These are phyloP conservation scores for Rhea americana DNA, from an alignment of 2,113 vertebrate genomes.

Conservation along the genomic window DNA sequence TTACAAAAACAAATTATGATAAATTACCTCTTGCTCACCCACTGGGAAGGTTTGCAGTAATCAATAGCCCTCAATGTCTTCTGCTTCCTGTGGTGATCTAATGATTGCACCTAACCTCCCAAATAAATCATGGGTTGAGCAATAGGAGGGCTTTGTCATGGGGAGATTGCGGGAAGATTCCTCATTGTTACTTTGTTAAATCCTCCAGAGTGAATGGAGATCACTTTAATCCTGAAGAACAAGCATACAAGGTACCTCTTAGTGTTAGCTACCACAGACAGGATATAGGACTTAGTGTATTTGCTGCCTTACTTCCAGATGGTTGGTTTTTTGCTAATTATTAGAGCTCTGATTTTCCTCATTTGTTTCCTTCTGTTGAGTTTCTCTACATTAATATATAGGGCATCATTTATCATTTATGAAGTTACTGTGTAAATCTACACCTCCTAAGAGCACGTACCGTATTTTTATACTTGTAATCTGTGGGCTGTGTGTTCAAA, in stretches of 20 bases:
- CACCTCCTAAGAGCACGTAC: background rate
- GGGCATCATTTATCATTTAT: background rate
- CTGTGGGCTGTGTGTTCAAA: background rate
- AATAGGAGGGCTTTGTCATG: background rate
- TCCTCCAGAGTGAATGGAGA: background rate
- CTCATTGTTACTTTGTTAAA: background rate
- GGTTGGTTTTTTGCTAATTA: background rate
- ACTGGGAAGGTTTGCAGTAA: background rate
- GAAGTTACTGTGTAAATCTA: background rate
- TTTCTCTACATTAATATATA: background rate
- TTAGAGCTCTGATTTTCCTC: background rate
- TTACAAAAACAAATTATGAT: slow-evolving; percentile 1
- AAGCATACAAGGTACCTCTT: fast-evolving
- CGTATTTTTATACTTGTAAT: background rate
- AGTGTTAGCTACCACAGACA: fast-evolving
- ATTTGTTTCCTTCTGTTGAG: no score
- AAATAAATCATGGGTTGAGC: background rate
- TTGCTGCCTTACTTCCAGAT: background rate
- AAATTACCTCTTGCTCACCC: background rate
- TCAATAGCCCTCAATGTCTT: background rate
- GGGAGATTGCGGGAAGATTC: background rate
- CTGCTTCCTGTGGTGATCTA: background rate
- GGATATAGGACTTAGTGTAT: background rate
- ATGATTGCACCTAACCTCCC: background rate
- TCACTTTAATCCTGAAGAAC: background rate